Conservation (phyloP, 2,113 vertebrate genomes). For the Apeltes quadracus region DNA sequence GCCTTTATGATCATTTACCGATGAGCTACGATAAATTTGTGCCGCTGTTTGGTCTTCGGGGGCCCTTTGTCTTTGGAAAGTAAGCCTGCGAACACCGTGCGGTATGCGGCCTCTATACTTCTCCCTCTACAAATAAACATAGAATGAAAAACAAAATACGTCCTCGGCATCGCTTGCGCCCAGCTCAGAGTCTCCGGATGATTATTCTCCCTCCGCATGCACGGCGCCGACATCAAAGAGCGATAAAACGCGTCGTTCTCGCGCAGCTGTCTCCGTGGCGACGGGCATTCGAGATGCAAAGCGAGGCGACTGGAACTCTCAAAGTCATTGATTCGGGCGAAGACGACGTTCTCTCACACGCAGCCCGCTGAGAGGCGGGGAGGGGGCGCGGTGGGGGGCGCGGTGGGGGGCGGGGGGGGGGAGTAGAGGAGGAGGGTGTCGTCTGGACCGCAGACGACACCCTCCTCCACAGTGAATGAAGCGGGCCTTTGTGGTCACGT, state of each 20-base stretch:
- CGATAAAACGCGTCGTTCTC: too few species aligned
- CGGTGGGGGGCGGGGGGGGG: slow-evolving; percentile 19
- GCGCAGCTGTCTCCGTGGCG: background rate
- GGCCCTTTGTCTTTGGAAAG: background rate
- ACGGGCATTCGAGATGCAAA: slow-evolving; percentile 43
- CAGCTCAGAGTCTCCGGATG: background rate
- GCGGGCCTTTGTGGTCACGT: slow-evolving; percentile 30
- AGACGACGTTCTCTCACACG: background rate
- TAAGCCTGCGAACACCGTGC: background rate
- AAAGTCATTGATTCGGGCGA: slow-evolving; percentile 11
- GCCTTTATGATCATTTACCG: background rate
- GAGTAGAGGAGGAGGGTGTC: slow-evolving; percentile 6
- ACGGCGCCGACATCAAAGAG: background rate
- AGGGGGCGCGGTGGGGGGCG: too few species aligned
- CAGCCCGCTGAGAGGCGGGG: too few species aligned
- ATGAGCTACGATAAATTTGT: too few species aligned
- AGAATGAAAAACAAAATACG: background rate
- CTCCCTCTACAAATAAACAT: background rate
- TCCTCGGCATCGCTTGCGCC: background rate
- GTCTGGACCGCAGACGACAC: slow-evolving; percentile 46
- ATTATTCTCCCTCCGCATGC: background rate
- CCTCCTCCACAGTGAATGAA: slow-evolving; percentile 56
- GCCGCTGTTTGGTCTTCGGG: background rate
- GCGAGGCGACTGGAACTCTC: slow-evolving; percentile 32
- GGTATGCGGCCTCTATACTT: background rate